Percentiles rank a stretch among this genome's conserved stretches.
phyloP scores from a whole-genome alignment of 1,140 invertebrate species.

The Drosophila oshimai region DNA sequence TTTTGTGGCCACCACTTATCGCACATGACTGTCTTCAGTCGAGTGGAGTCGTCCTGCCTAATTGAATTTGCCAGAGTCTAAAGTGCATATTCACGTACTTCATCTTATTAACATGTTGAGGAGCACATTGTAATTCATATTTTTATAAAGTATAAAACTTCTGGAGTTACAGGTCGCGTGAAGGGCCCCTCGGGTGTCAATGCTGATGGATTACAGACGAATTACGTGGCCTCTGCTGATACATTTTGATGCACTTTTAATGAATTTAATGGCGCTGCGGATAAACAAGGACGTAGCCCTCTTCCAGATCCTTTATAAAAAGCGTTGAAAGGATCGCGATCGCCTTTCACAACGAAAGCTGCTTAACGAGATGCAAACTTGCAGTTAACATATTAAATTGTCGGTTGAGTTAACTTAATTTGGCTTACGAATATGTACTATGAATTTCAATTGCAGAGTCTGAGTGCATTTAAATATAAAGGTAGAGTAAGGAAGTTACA shows the following conservation, averaged over 20 bases:
- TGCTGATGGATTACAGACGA: constrained; percentile 74
- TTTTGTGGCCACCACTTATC: constrained; percentile 65
- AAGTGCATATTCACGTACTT: constrained; percentile 57
- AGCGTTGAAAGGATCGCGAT: constrained; percentile 43
- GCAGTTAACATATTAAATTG: constrained; percentile 16
- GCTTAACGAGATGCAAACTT: constrained; percentile 22
- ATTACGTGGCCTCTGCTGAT: constrained; percentile 46
- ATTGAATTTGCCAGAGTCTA: constrained; percentile 63
- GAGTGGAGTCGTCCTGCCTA: constrained; percentile 31
- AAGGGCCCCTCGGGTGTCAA: constrained; percentile 49
- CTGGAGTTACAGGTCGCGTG: constrained; percentile 1
- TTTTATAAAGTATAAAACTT: constrained; percentile 24
- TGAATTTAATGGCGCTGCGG: constrained; percentile 63
- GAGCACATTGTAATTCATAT: constrained; percentile 68
- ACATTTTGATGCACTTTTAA: constrained; percentile 73
- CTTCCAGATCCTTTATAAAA: neutral
- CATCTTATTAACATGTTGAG: constrained; percentile 76
- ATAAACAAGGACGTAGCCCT: neutral
- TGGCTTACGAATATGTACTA: neutral
- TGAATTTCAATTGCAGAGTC: constrained; percentile 5
- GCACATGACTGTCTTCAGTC: constrained; percentile 35
- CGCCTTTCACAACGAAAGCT: constrained; percentile 24
- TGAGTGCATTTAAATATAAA: neutral
- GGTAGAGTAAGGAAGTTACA: neutral
- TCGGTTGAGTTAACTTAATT: constrained; percentile 2